phyloP scores from a whole-genome alignment of 2,888 invertebrate species.

The Drosophila tripunctata region DNA sequence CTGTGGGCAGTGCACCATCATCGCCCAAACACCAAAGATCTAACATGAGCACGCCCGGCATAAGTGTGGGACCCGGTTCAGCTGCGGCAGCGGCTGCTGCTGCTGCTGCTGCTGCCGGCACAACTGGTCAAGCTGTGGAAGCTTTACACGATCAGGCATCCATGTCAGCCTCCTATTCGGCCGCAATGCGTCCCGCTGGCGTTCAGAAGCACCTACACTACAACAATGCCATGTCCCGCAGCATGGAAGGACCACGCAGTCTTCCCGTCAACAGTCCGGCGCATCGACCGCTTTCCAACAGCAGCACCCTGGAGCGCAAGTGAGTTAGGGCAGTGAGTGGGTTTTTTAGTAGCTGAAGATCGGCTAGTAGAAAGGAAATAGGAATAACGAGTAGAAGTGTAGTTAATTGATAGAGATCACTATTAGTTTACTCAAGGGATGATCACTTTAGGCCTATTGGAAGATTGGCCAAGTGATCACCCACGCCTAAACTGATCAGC shows the following conservation, averaged over 20 bases:
- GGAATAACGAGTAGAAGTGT: too few relatives aligned
- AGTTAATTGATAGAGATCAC: too few relatives aligned
- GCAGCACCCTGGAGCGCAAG: slow-evolving; percentile 86
- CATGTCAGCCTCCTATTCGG: slow-evolving; percentile 78
- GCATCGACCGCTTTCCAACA: slow-evolving; percentile 83
- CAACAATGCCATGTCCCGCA: slow-evolving; percentile 86
- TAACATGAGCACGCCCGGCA: slow-evolving; percentile 84
- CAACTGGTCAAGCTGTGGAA: slow-evolving; percentile 84
- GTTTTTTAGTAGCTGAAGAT: too few relatives aligned
- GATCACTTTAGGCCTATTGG: too few relatives aligned
- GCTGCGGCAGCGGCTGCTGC: slow-evolving; percentile 76
- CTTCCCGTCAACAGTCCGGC: slow-evolving; percentile 85
- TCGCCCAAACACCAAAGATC: slow-evolving; percentile 85
- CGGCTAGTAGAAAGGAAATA: too few relatives aligned
- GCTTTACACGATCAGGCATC: slow-evolving; percentile 78
- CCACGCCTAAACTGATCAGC: too few relatives aligned
- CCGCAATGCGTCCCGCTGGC: slow-evolving; percentile 66
- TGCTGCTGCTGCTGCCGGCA: slow-evolving; percentile 79
- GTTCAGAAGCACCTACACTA: slow-evolving; percentile 77
- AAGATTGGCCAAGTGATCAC: too few relatives aligned
- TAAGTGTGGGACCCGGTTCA: slow-evolving; percentile 65
- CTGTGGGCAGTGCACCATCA: slow-evolving; percentile 88
- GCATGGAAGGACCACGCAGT: slow-evolving; percentile 87
- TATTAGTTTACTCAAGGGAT: too few relatives aligned
- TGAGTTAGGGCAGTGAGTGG: slow-evolving; percentile 59